Percentiles rank a stretch among this genome's conserved stretches.
phyloP scores from a whole-genome alignment of 2,888 invertebrate genomes.

The Morpho deidamia region DNA sequence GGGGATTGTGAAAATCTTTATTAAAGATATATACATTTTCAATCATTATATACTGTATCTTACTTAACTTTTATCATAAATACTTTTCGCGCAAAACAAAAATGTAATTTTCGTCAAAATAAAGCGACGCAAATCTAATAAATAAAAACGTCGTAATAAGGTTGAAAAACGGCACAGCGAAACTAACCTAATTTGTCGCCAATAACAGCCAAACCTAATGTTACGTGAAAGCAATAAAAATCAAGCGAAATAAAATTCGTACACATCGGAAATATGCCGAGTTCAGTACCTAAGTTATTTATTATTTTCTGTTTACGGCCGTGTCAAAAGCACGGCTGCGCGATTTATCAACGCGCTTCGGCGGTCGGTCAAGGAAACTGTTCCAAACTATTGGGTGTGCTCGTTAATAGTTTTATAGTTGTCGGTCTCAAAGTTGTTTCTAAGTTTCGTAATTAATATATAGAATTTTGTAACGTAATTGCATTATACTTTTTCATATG shows the following conservation, averaged over 20 bases:
- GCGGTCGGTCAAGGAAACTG: conserved; percentile 65
- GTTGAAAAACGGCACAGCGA: conserved; percentile 24
- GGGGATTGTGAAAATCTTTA: too few species aligned
- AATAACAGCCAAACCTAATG: conserved; percentile 45
- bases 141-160: conserved; percentile 22
- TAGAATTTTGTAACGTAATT: too few species aligned
- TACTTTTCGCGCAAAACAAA: neutral
- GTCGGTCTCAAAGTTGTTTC: conserved; percentile 40
- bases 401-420: conserved; percentile 67
- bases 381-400: conserved; percentile 59
- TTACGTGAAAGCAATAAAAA: conserved; percentile 58
- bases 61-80: neutral
- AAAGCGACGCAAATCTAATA: conserved; percentile 19
- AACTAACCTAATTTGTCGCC: conserved; percentile 29
- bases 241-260: conserved; percentile 46
- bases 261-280: conserved; percentile 44
- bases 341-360: conserved; percentile 63
- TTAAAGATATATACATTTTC: too few species aligned
- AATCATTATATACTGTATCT: neutral
- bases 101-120: neutral
- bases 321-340: conserved; percentile 8
- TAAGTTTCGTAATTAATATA: conserved; percentile 22
- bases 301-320: conserved; percentile 22
- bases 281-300: conserved; percentile 43
- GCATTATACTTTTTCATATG: too few species aligned